Evolutionary conservation across 2,797 vertebrate genomes (phyloP), one percentile per base, ranked within the genome.

Genomic region (Halcyon smyrnensis): DNA sequence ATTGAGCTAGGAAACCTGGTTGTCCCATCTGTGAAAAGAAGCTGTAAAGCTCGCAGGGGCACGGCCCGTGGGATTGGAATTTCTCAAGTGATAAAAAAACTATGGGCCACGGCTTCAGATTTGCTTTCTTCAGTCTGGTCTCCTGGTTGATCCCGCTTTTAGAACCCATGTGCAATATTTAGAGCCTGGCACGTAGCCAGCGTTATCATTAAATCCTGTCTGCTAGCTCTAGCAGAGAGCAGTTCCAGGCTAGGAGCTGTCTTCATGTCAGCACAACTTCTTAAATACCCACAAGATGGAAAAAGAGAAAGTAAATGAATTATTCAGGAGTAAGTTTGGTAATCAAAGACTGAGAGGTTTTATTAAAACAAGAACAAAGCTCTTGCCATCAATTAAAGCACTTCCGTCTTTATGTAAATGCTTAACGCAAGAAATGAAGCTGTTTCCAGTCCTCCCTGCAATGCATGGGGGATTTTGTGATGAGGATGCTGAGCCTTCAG

Each of bases 361-460:
- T 94, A 84, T 90, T 96, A 91, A 93, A 88, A 86, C 24, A 43
- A 86, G 84, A 93, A 81, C 34, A 63, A 95, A 95, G 62, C 84
- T 62, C 73, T 92, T 90, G 30, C 62, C 54, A 76, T 78, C 89
- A 90, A 69, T 93, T 94, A 96, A 94, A 94, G 19, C 56, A 90
- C 45, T 93, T 93, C 95, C 2, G 5, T 75, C 95, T 93, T 96
- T 92, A 94, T 74, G n/a, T 51, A 86, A 95, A 91, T 83, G 86
- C 90, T 94, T 94, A 94, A 90, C 27, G 57, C 82, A 96, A 96
- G 67, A 95, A 79, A 97, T 59, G 17, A 91, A 93, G 95, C 73
- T 94, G 48, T 93, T 95, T 88, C 83, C 67, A 82, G 70, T 69
- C 60, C 64, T 95, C 86, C 77, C 82, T 50, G 82, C 80, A 76